Conservation (phyloP, 2,888 invertebrate genomes). For the Platycnemis pennipes region DNA sequence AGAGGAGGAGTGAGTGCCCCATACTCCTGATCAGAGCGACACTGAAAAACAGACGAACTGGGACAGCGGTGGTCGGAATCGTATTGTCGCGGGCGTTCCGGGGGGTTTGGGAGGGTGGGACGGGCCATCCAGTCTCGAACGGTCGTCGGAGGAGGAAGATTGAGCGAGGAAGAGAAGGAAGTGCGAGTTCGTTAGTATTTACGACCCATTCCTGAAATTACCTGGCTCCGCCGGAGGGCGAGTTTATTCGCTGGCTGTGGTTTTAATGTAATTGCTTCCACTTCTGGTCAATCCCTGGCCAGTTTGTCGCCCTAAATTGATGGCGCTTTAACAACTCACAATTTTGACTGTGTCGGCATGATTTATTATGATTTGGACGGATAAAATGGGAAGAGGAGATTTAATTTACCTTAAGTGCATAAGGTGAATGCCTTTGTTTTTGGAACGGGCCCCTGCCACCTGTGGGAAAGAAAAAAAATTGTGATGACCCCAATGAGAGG, state of each 20-base stretch:
- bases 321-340: not conserved
- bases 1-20: not conserved
- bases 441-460: not conserved
- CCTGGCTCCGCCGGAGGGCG: not conserved
- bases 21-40: not conserved
- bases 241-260: constrained; percentile 39
- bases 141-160: not conserved
- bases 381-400: not conserved
- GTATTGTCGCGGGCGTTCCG: not conserved
- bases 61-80: not conserved
- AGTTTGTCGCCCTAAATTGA: not conserved
- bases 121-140: not conserved
- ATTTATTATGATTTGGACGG: not conserved
- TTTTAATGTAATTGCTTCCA: constrained; percentile 38
- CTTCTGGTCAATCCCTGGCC: not conserved
- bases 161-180: not conserved
- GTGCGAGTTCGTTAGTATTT: constrained; percentile 15
- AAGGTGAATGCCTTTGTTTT: not conserved
- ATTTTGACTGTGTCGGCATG: not conserved
- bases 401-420: not conserved
- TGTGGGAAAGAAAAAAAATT: not conserved
- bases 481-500: too few species aligned
- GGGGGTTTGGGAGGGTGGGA: not conserved
- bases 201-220: constrained; percentile 46
- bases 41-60: not conserved